phyloP scores from a whole-genome alignment of 2,797 vertebrate genomes.

The Alfaro cultratus region DNA sequence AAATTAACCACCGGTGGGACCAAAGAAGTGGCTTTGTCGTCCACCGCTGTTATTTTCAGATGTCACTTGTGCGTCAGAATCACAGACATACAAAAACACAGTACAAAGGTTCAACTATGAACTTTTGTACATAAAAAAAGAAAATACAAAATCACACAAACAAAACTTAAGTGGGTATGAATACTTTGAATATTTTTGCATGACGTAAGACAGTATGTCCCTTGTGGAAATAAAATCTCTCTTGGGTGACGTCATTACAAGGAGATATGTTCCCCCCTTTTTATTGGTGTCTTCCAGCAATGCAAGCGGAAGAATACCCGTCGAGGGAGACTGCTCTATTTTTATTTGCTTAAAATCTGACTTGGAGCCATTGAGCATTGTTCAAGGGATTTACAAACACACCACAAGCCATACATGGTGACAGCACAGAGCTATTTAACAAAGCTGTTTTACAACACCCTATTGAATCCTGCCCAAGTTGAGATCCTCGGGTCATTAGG shows the following conservation, averaged over 20 bases:
- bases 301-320: constrained; percentile 52
- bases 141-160: too few species aligned
- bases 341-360: constrained; percentile 71
- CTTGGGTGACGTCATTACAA: constrained; percentile 61
- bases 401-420: constrained; percentile 64
- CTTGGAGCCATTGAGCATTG: constrained; percentile 64
- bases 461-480: constrained; percentile 69
- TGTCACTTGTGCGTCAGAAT: too few species aligned
- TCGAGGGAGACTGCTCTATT: constrained; percentile 48
- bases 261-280: constrained; percentile 42
- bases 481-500: constrained; percentile 75
- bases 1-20: too few species aligned
- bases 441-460: constrained; percentile 67
- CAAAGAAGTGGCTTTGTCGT: too few species aligned
- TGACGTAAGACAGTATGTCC: constrained; percentile 58
- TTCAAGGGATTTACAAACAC: constrained; percentile 68
- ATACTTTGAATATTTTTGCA: background rate
- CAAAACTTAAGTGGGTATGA: background rate
- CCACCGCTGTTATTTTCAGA: too few species aligned
- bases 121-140: too few species aligned
- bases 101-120: too few species aligned
- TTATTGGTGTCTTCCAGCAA: constrained; percentile 46
- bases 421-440: constrained; percentile 65
- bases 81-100: too few species aligned
- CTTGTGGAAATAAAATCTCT: constrained; percentile 75